Evolutionary conservation across 2,888 invertebrate genomes (phyloP).

Genomic region (Sepioteuthis lessoniana): DNA sequence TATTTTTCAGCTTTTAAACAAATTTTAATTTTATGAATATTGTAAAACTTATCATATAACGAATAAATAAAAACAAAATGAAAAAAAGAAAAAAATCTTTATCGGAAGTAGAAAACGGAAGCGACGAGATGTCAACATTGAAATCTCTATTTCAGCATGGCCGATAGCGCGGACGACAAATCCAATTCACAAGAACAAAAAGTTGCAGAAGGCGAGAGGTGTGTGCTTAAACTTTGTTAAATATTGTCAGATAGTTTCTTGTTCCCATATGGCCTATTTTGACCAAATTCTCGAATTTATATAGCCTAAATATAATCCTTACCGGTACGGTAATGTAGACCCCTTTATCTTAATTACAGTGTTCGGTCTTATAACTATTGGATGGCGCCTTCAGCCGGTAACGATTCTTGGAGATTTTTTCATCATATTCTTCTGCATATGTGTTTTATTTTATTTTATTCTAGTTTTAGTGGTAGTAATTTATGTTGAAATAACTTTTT

Average conservation of each 20-base stretch:
- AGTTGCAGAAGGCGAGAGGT: slow-evolving; percentile 34
- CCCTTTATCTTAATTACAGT: neutral
- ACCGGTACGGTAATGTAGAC: neutral
- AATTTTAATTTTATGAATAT: neutral
- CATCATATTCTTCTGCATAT: neutral
- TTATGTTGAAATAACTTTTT: neutral
- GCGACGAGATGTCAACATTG: slow-evolving; percentile 45
- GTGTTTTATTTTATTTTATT: neutral
- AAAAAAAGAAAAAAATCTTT: neutral
- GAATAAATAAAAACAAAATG: neutral
- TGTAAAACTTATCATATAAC: neutral
- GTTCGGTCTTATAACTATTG: neutral
- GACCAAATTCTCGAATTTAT: neutral
- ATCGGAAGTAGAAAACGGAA: slow-evolving; percentile 8
- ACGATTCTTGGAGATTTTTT: neutral
- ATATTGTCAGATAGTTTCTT: neutral
- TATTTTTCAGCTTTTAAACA: neutral
- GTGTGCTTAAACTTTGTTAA: neutral
- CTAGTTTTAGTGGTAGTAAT: neutral
- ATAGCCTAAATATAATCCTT: neutral
- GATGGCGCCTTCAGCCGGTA: slow-evolving; percentile 13
- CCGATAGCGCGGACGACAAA: slow-evolving; percentile 38
- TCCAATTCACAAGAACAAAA: slow-evolving; percentile 15
- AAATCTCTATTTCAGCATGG: slow-evolving; percentile 38
- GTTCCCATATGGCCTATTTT: neutral